Evolutionary conservation across 2,888 invertebrate species (phyloP).

Genomic region (Cartodere bifasciata): DNA sequence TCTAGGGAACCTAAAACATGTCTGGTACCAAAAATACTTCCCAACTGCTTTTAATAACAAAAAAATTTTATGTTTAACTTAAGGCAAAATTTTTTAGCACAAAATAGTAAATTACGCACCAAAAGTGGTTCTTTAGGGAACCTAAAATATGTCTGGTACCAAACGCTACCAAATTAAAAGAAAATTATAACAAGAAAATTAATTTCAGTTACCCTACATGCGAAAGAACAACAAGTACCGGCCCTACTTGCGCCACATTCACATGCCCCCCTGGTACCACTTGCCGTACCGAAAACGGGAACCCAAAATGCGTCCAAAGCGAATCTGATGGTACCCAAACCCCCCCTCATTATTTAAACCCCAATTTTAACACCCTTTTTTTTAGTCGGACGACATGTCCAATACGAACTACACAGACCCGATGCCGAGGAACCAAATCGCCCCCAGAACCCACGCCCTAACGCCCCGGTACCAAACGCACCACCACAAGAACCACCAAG

Average conservation of each 20-base stretch:
- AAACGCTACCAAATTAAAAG: no score
- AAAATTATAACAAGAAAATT: neutral
- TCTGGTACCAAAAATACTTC: no score
- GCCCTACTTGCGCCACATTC: conserved; percentile 26
- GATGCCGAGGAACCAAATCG: conserved; percentile 20
- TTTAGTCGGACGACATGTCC: neutral
- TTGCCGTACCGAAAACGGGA: conserved; percentile 29
- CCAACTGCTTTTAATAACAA: no score
- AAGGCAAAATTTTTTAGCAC: no score
- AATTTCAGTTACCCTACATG: conserved; percentile 32
- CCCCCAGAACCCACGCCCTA: conserved; percentile 16
- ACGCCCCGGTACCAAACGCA: conserved; percentile 14
- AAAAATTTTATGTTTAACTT: no score
- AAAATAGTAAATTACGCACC: no score
- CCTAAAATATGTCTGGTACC: no score
- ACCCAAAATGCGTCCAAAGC: conserved; percentile 28
- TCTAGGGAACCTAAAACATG: no score
- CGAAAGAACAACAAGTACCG: conserved; percentile 21
- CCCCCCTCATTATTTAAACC: neutral
- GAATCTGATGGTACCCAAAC: neutral
- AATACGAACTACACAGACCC: conserved; percentile 5
- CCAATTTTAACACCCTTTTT: conserved; percentile 4
- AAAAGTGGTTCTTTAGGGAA: no score
- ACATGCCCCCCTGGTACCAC: conserved; percentile 33
- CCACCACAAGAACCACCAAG: conserved; percentile 10